These are phyloP conservation scores for Notoglanidium macrostoma DNA, from an alignment of 2,797 vertebrate species.

Conservation along the genomic window DNA sequence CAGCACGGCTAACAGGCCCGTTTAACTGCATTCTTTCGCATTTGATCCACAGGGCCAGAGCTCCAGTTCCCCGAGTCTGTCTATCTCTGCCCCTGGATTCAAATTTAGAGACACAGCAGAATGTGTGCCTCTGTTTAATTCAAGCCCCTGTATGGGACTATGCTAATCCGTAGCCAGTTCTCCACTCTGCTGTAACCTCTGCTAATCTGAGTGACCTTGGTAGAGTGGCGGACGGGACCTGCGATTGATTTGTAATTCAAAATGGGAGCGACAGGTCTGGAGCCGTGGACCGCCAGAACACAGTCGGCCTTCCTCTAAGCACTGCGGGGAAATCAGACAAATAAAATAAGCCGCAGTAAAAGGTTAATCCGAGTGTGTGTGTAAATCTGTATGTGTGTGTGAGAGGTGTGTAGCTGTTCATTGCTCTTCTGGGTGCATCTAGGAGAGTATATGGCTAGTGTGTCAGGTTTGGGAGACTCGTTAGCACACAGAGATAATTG, in stretches of 20 bases:
- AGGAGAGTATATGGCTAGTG: constrained; percentile 43
- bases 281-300: constrained; percentile 31
- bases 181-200: constrained; percentile 80
- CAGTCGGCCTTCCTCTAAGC: constrained; percentile 30
- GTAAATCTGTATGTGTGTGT: constrained; percentile 4
- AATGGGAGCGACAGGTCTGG: constrained; percentile 80
- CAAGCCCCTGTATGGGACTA: constrained; percentile 82
- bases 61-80: constrained; percentile 76
- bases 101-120: constrained; percentile 75
- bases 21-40: constrained; percentile 76
- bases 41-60: constrained; percentile 82
- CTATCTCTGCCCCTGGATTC: constrained; percentile 84
- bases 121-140: constrained; percentile 79
- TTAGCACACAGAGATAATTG: constrained; percentile 76
- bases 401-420: constrained; percentile 29
- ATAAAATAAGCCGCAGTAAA: constrained; percentile 53
- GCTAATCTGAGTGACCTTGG: constrained; percentile 95
- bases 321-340: constrained; percentile 59
- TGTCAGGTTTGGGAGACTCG: constrained; percentile 64
- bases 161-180: constrained; percentile 83
- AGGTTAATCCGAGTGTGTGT: constrained; percentile 54
- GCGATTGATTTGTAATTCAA: constrained; percentile 92
- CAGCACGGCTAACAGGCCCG: constrained; percentile 62
- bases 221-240: constrained; percentile 64
- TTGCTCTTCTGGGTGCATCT: constrained; percentile 24